A percentile compares a stretch with the other conserved stretches of the same genome.
Conservation (phyloP, 2,113 vertebrate genomes). For the Strix aluco region DNA sequence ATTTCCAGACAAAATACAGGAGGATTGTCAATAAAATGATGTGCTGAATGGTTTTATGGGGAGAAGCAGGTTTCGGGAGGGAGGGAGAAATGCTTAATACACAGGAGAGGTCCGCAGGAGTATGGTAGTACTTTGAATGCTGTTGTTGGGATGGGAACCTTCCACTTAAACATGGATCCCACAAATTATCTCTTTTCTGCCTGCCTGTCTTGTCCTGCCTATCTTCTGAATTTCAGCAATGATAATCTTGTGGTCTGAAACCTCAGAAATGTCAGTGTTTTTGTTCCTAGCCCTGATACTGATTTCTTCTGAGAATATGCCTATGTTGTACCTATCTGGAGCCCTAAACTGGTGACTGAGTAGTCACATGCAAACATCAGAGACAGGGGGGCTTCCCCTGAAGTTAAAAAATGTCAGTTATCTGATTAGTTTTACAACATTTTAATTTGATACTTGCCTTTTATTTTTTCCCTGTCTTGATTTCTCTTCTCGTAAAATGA, state of each 20-base stretch:
- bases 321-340: background rate
- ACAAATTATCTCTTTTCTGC: background rate
- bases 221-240: background rate
- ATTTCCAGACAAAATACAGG: background rate
- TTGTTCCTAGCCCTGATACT: background rate
- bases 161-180: background rate
- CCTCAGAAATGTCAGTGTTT: background rate
- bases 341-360: background rate
- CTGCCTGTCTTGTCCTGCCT: background rate
- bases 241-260: background rate
- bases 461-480: background rate
- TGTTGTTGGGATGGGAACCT: background rate
- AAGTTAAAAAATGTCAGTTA: background rate
- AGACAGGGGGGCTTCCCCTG: background rate
- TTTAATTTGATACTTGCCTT: background rate
- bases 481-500: background rate
- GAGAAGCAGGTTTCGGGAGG: background rate
- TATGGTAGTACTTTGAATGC: background rate
- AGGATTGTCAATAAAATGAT: background rate
- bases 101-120: fast-evolving
- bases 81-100: background rate
- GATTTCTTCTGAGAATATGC: background rate
- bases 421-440: background rate
- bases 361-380: background rate
- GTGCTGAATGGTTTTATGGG: background rate